Evolutionary conservation across 2,888 invertebrate species (phyloP).

Genomic region (Cremastinae sp.): DNA sequence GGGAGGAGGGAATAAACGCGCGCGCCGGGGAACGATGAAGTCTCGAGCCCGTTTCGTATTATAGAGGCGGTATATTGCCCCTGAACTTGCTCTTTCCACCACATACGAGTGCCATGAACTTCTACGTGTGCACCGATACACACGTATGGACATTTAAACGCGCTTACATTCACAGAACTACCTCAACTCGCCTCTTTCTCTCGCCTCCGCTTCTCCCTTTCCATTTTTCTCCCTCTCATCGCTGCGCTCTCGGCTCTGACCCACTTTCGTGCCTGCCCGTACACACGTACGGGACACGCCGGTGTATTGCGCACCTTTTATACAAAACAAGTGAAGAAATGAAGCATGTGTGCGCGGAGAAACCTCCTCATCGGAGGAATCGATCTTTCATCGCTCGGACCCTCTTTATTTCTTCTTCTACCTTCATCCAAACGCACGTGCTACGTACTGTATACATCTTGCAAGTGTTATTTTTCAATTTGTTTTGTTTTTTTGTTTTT

Average conservation of each 20-base stretch:
- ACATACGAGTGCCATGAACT: constrained; percentile 38
- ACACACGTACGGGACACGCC: constrained; percentile 30
- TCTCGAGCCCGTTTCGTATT: constrained; percentile 52
- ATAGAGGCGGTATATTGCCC: constrained; percentile 72
- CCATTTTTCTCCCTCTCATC: constrained; percentile 50
- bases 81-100: constrained; percentile 78
- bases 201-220: constrained; percentile 53
- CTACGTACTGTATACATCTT: too few relatives aligned
- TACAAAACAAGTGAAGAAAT: constrained; percentile 3
- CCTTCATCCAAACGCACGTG: too few relatives aligned
- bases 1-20: constrained; percentile 14
- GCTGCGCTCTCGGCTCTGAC: constrained; percentile 53
- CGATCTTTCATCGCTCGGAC: too few relatives aligned
- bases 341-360: not conserved
- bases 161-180: constrained; percentile 44
- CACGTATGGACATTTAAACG: constrained; percentile 12
- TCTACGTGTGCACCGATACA: constrained; percentile 10
- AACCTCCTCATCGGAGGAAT: too few relatives aligned
- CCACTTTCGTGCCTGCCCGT: constrained; percentile 56
- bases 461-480: too few relatives aligned
- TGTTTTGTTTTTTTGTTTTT: too few relatives aligned
- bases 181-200: constrained; percentile 54
- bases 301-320: constrained; percentile 14
- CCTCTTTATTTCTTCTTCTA: not conserved
- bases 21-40: constrained; percentile 21